Evolutionary conservation across 2,113 vertebrate genomes (phyloP).

Genomic region (Lipophrys pholis): DNA sequence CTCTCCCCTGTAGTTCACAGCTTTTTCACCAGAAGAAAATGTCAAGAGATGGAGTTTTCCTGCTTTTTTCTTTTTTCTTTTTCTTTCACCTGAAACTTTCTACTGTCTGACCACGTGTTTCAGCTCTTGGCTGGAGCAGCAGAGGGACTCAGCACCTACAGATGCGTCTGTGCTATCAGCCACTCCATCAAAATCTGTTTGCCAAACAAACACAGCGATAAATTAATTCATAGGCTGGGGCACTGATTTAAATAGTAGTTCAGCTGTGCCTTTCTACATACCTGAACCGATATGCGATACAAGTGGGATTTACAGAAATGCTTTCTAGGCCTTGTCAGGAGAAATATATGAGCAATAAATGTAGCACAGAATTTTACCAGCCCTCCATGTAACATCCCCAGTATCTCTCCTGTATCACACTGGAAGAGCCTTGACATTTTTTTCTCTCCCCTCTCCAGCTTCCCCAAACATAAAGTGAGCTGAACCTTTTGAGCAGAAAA

Average conservation of each 20-base stretch:
- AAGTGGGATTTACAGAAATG: constrained; percentile 58
- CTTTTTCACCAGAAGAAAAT: constrained; percentile 71
- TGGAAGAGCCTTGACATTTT: constrained; percentile 27
- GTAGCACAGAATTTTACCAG: constrained; percentile 28
- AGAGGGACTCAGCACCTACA: constrained; percentile 60
- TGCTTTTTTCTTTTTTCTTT: neutral
- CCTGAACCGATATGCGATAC: constrained; percentile 63
- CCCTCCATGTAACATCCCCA: constrained; percentile 40
- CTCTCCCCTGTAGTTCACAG: constrained; percentile 71
- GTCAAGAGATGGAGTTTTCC: constrained; percentile 48
- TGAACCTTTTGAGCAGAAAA: constrained; percentile 34
- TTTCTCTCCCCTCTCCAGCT: neutral
- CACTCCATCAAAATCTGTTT: constrained; percentile 68
- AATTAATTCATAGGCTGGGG: constrained; percentile 54
- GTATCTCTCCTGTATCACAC: constrained; percentile 37
- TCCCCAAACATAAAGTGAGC: constrained; percentile 50
- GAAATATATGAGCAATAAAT: constrained; percentile 62
- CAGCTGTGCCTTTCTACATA: constrained; percentile 55
- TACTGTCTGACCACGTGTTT: constrained; percentile 66
- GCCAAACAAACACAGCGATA: constrained; percentile 61
- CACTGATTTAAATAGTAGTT: constrained; percentile 55
- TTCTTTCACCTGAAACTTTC: constrained; percentile 53
- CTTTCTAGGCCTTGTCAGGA: constrained; percentile 42
- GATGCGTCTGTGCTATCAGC: constrained; percentile 66
- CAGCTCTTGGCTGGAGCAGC: constrained; percentile 54